Conservation (phyloP, 2,113 vertebrate species). For the Anolis carolinensis region DNA sequence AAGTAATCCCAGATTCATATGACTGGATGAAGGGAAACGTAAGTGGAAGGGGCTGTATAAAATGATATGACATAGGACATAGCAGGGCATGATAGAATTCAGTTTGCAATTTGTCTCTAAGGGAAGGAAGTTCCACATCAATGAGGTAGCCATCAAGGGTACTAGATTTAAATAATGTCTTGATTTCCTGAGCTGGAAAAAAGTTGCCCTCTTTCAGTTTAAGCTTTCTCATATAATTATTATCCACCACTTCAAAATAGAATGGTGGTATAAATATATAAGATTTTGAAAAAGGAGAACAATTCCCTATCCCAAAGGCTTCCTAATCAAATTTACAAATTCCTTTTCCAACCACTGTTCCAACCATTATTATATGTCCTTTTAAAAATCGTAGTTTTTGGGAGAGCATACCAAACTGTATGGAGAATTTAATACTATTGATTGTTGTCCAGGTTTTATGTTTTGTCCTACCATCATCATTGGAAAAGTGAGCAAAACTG, state of each 20-base stretch:
- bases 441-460: background rate
- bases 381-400: too few relatives aligned
- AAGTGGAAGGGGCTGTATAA: too few relatives aligned
- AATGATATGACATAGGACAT: too few relatives aligned
- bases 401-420: background rate
- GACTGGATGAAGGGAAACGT: too few relatives aligned
- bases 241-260: background rate
- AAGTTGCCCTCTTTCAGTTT: background rate
- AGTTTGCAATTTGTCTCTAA: background rate
- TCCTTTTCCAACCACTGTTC: background rate
- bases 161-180: background rate
- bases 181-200: too few relatives aligned
- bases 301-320: background rate
- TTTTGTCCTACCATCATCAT: background rate
- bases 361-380: background rate
- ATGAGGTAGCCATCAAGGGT: background rate
- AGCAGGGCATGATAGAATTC: too few relatives aligned
- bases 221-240: background rate
- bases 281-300: background rate
- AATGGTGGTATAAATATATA: background rate
- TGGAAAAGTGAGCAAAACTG: background rate
- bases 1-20: too few relatives aligned
- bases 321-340: background rate
- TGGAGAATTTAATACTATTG: background rate
- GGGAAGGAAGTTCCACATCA: background rate